phyloP scores from a whole-genome alignment of 2,113 vertebrate species.

The Macrotus californicus region DNA sequence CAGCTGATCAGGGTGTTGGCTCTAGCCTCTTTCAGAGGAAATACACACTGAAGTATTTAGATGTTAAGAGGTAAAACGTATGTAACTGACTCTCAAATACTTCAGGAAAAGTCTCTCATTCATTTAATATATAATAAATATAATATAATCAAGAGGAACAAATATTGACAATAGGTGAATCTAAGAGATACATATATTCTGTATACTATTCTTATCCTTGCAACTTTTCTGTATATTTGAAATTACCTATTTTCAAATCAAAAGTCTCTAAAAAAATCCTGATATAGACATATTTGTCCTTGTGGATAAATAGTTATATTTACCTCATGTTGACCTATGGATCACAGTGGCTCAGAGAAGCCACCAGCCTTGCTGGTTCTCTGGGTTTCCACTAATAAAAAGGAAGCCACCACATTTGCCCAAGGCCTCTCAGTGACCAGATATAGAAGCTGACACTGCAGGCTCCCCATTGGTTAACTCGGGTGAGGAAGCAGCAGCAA shows the following conservation, averaged over 20 bases:
- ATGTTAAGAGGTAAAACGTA: background rate
- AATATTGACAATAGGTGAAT: background rate
- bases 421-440: background rate
- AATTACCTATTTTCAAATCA: background rate
- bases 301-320: background rate
- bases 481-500: background rate
- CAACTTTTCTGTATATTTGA: background rate
- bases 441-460: background rate
- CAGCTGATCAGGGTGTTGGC: too few species aligned
- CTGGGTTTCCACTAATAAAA: background rate
- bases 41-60: background rate
- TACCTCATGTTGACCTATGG: too few species aligned
- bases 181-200: background rate
- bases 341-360: background rate
- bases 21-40: background rate
- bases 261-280: background rate
- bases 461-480: rapidly evolving
- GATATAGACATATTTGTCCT: background rate
- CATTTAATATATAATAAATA: background rate
- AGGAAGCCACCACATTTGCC: background rate
- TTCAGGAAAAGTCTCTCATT: background rate
- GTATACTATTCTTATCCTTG: background rate
- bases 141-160: background rate
- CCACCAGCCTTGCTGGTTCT: background rate
- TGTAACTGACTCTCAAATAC: background rate